Percentiles rank a stretch among this genome's conserved stretches.
Evolutionary conservation across 2,797 vertebrate genomes (phyloP).

Genomic region (Chelon labrosus): DNA sequence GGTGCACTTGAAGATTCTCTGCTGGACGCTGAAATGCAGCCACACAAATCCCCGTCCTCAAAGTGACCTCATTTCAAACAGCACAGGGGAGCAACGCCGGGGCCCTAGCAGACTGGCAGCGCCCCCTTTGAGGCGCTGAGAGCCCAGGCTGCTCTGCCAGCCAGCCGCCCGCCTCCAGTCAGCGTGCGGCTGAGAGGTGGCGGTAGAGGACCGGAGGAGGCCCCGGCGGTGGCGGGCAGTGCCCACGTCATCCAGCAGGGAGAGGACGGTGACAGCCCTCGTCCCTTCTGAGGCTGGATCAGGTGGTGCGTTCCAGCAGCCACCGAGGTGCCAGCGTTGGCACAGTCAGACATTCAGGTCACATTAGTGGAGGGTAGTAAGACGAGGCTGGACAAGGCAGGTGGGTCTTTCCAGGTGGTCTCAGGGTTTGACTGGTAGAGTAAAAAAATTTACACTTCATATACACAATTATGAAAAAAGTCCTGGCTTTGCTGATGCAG

Average conservation of each 20-base stretch:
- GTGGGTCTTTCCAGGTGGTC: conserved; percentile 73
- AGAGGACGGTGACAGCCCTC: conserved; percentile 54
- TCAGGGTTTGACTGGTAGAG: conserved; percentile 6
- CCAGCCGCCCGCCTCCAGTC: neutral
- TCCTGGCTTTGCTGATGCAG: no score
- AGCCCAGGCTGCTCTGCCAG: conserved; percentile 24
- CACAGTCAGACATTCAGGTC: conserved; percentile 74
- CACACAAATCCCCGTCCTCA: conserved; percentile 69
- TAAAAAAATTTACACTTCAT: neutral
- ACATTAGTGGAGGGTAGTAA: conserved; percentile 64
- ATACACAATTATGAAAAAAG: neutral
- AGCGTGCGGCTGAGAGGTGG: conserved; percentile 64
- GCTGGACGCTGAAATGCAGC: conserved; percentile 49
- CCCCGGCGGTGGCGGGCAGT: conserved; percentile 2
- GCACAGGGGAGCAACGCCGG: conserved; percentile 42
- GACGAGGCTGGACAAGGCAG: conserved; percentile 62
- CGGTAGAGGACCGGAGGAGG: conserved; percentile 70
- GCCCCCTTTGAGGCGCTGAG: conserved; percentile 12
- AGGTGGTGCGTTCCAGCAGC: conserved; percentile 65
- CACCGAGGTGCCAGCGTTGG: conserved; percentile 58
- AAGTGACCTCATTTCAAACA: conserved; percentile 72
- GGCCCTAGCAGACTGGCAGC: conserved; percentile 36
- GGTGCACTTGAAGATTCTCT: conserved; percentile 42
- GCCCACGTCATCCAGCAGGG: conserved; percentile 61
- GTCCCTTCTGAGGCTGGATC: conserved; percentile 55